Conservation (phyloP, 2,113 vertebrate genomes). For the Nibea albiflora region DNA sequence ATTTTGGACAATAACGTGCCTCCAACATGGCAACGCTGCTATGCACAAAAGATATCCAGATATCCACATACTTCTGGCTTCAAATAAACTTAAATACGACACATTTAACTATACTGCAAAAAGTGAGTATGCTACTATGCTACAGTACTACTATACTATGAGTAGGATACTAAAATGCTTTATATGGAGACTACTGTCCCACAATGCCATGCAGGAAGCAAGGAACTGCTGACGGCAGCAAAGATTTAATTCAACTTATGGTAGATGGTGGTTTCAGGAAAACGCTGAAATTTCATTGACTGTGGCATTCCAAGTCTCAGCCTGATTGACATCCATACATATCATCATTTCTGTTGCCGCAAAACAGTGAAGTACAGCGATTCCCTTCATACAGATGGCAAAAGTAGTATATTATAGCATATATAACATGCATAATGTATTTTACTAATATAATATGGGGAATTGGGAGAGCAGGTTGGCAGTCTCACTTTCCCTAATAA, state of each 20-base stretch:
- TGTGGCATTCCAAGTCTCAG: not conserved
- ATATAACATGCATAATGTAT: not conserved
- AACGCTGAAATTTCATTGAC: not conserved
- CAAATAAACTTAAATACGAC: not conserved
- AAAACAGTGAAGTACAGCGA: not conserved
- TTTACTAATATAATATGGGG: not conserved
- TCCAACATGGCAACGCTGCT: not conserved
- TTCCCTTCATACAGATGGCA: not conserved
- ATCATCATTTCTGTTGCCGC: not conserved
- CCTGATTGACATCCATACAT: not conserved
- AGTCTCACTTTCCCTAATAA: slow-evolving; percentile 12
- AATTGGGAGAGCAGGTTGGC: not conserved
- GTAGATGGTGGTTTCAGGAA: not conserved
- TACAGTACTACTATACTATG: too few relatives aligned
- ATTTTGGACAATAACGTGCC: not conserved
- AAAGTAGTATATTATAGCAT: not conserved
- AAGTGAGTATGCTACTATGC: not conserved
- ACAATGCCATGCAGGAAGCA: not conserved
- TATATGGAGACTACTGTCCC: not conserved
- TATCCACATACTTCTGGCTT: not conserved
- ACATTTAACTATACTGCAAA: not conserved
- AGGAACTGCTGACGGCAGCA: not conserved
- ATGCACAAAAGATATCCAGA: too few relatives aligned
- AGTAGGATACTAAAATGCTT: not conserved
- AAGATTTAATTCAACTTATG: too few relatives aligned